phyloP scores from a whole-genome alignment of 2,113 vertebrate species.

The Vireo altiloquus region DNA sequence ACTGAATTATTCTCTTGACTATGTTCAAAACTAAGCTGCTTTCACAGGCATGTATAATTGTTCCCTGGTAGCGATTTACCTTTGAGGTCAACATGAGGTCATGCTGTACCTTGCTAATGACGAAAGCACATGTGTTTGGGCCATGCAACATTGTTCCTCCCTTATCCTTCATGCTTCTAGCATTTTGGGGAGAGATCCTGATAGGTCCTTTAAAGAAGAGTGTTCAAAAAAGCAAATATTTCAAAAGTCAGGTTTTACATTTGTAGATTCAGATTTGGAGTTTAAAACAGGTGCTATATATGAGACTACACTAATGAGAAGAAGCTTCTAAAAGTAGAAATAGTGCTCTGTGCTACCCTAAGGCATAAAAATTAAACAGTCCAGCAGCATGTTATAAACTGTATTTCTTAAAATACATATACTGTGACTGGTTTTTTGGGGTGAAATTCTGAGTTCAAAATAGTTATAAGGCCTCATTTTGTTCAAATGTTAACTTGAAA shows the following conservation, averaged over 20 bases:
- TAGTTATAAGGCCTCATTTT: background rate
- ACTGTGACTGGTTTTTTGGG: slow-evolving; percentile 23
- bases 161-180: slow-evolving; percentile 69
- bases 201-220: slow-evolving; percentile 69
- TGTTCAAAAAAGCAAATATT: slow-evolving; percentile 69
- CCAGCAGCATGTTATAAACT: slow-evolving; percentile 43
- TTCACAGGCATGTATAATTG: slow-evolving; percentile 43
- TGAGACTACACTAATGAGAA: slow-evolving; percentile 30
- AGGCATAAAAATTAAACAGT: slow-evolving; percentile 40
- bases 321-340: background rate
- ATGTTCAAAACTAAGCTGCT: slow-evolving; percentile 49
- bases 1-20: slow-evolving; percentile 31
- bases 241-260: slow-evolving; percentile 70
- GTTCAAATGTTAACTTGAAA: slow-evolving; percentile 1
- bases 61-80: slow-evolving; percentile 62
- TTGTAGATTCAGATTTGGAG: slow-evolving; percentile 51
- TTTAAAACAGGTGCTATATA: slow-evolving; percentile 52
- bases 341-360: background rate
- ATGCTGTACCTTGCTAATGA: slow-evolving; percentile 70
- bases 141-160: slow-evolving; percentile 66
- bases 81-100: slow-evolving; percentile 68
- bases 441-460: background rate
- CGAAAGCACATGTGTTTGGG: slow-evolving; percentile 67
- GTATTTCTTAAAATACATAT: slow-evolving; percentile 31
- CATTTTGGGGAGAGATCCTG: slow-evolving; percentile 64